Base-by-base conservation (phyloP, 2,888 invertebrate species). In the Macaria notata region DNA sequence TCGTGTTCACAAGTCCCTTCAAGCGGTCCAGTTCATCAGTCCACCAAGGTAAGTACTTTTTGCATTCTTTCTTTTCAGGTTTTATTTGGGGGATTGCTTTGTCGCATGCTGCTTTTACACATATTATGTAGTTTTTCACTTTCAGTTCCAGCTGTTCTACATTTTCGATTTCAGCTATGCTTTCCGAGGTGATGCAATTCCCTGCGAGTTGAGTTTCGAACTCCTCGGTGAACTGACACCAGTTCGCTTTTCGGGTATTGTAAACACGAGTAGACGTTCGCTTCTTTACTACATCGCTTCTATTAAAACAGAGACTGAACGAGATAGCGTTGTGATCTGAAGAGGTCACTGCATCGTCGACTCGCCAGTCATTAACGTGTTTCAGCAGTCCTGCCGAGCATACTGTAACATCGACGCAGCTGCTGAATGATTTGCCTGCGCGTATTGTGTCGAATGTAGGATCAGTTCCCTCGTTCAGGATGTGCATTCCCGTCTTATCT, bases 301-400 rank as follows among this genome's bases (percentile, higher is more conserved):
- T 29, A 1, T 47, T 38, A 7, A 47, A 29, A 8, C 9, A 3
- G 2, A 47, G n/a, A 8, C 8, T 4, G 7, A 47, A 47, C n/a
- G 38, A 9, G 33, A 47, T 47, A 8, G 47, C 47, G 8, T 36
- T 46, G 30, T 46, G 46, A 9, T 46, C 47, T 8, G 47, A 47
- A 38, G 36, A n/a, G 47, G 47, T 47, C 4, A 47, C 47, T 19
- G 47, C 8, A 8, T 29, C 29, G 9, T 47, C 47, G 3, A 47
- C 47, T 5, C 9, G 30, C 38, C 47, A 47, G 47, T 47, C 47
- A 8, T 1, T 47, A 19, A 47, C 9, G 45, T 46, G 8, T 6
- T 9, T 8, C 45, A 46, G 31, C 5, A 46, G 8, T 6, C 45
- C 3, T 7, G 45, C 3, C 6, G 45, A 31, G 45, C 31, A 46